Percentiles rank a stretch among this genome's conserved stretches.
These are phyloP conservation scores for Corydoras sp. DNA, from an alignment of 2,113 vertebrate species.

Conservation along the genomic window DNA sequence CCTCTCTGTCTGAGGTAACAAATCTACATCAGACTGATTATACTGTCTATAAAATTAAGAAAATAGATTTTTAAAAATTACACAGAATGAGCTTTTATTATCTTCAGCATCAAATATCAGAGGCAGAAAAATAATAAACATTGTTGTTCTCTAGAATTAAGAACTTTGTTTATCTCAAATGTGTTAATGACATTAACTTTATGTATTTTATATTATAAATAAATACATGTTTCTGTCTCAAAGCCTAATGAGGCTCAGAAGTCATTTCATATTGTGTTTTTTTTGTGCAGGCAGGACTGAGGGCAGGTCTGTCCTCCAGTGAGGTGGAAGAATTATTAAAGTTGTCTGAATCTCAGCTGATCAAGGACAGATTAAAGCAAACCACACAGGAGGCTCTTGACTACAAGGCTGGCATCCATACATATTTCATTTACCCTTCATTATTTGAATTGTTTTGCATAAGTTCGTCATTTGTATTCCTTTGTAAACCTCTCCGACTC, in stretches of 20 bases:
- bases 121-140: too few species aligned
- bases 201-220: too few species aligned
- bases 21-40: too few species aligned
- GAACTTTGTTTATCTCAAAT: too few species aligned
- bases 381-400: slow-evolving; percentile 71
- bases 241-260: background rate
- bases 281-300: slow-evolving; percentile 65
- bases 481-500: fast-evolving
- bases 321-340: slow-evolving; percentile 61
- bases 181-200: too few species aligned
- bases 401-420: slow-evolving; percentile 66
- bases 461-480: background rate
- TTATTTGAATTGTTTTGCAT: background rate
- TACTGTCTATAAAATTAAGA: too few species aligned
- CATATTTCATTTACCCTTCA: background rate
- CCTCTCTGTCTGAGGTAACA: slow-evolving; percentile 60
- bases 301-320: slow-evolving; percentile 71
- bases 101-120: too few species aligned
- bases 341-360: slow-evolving; percentile 56
- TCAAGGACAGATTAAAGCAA: slow-evolving; percentile 77
- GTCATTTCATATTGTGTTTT: background rate
- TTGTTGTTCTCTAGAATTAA: too few species aligned
- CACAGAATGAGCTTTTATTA: too few species aligned
- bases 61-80: too few species aligned
- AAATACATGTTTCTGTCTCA: too few species aligned